A percentile compares a stretch with the other conserved stretches of the same genome.
phyloP scores from a whole-genome alignment of 2,797 vertebrate species.

The Pangasius sanitwongsei region DNA sequence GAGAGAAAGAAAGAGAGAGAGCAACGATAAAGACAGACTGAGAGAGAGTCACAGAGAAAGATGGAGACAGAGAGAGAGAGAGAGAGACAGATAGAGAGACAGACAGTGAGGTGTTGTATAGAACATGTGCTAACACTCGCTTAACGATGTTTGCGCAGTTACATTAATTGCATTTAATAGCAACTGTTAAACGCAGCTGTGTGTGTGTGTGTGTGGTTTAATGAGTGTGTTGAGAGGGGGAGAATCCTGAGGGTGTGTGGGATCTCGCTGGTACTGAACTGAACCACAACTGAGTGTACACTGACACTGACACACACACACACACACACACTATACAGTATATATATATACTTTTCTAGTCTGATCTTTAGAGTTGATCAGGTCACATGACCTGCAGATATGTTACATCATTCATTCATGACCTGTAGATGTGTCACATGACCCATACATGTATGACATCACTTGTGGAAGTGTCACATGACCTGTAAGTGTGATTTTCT shows the following conservation, averaged over 20 bases:
- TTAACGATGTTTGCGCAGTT: constrained; percentile 72
- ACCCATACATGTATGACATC: background rate
- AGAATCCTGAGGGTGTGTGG: background rate
- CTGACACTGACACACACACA: constrained; percentile 27
- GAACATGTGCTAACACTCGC: constrained; percentile 74
- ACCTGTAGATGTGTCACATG: constrained; percentile 11
- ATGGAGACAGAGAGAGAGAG: constrained; percentile 35
- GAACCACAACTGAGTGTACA: background rate
- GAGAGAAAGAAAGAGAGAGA: too few relatives aligned
- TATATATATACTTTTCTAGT: background rate
- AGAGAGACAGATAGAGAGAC: constrained; percentile 17
- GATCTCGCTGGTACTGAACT: background rate
- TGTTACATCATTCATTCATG: too few relatives aligned
- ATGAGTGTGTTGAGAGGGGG: constrained; percentile 16
- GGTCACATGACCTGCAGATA: background rate
- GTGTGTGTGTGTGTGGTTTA: constrained; percentile 36
- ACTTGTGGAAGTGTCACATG: background rate
- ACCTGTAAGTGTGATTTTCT: background rate
- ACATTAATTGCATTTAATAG: constrained; percentile 78
- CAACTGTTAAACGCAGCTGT: constrained; percentile 73
- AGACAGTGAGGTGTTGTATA: constrained; percentile 44
- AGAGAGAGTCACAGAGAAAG: background rate
- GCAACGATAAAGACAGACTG: background rate
- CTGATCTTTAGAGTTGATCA: background rate
- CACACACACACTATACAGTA: constrained; percentile 23